A percentile compares a stretch with the other conserved stretches of the same genome.
phyloP scores from a whole-genome alignment of 2,888 invertebrate species.

The Drosophila cyrtoloma region DNA sequence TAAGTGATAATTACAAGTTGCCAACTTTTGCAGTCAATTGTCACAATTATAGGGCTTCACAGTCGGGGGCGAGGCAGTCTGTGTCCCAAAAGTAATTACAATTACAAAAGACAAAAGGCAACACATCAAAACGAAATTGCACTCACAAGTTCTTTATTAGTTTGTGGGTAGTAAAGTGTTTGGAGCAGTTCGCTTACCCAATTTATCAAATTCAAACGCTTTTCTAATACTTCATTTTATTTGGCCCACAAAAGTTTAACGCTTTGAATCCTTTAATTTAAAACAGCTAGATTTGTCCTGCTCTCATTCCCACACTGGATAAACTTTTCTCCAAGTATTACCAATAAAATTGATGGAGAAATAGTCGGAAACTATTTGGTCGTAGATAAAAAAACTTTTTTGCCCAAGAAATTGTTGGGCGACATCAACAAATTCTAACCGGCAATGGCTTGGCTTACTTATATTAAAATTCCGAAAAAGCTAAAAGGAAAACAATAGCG shows the following conservation, averaged over 20 bases:
- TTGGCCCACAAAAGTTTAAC: constrained; percentile 66
- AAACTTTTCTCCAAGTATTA: constrained; percentile 80
- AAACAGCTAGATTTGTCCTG: constrained; percentile 39
- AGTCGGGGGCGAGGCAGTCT: constrained; percentile 20
- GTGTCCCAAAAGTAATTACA: constrained; percentile 68
- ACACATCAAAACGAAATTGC: constrained; percentile 57
- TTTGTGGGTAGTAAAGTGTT: constrained; percentile 41
- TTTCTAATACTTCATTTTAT: constrained; percentile 55
- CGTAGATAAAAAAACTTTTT: constrained; percentile 74
- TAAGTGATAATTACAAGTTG: constrained; percentile 81
- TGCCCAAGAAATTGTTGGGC: constrained; percentile 17
- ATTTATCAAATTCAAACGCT: constrained; percentile 67
- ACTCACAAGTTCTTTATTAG: constrained; percentile 58
- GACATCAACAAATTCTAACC: constrained; percentile 47
- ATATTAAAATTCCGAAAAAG: constrained; percentile 70
- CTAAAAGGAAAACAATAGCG: constrained; percentile 1
- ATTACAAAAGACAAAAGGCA: constrained; percentile 61
- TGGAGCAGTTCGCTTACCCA: constrained; percentile 18
- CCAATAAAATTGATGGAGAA: constrained; percentile 81
- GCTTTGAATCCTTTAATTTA: constrained; percentile 76
- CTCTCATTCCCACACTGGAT: constrained; percentile 28
- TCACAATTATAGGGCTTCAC: constrained; percentile 64
- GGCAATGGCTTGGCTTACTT: constrained; percentile 71
- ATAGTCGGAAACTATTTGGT: constrained; percentile 79
- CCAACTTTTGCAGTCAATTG: constrained; percentile 75